These are phyloP conservation scores for Poecilia gillii DNA, from an alignment of 2,797 vertebrate genomes.

Conservation along the genomic window DNA sequence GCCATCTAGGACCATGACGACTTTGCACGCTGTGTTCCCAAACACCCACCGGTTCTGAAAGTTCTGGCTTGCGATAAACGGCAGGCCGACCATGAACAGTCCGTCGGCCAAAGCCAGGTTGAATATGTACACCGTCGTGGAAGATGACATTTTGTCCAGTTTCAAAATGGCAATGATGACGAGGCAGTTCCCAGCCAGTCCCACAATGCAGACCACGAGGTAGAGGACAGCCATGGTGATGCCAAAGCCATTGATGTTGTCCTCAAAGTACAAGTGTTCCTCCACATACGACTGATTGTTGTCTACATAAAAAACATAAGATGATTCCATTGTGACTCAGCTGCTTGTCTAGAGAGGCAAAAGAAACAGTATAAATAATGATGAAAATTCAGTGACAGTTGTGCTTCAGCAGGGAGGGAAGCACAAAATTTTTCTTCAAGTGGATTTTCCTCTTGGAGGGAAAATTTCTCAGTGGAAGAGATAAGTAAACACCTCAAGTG, in stretches of 20 bases:
- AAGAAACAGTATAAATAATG: neutral
- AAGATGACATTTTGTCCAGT: slow-evolving; percentile 78
- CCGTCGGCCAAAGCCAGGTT: slow-evolving; percentile 83
- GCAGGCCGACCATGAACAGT: slow-evolving; percentile 84
- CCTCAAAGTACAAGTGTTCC: slow-evolving; percentile 33
- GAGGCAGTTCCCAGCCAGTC: slow-evolving; percentile 77
- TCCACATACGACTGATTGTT: slow-evolving; percentile 52
- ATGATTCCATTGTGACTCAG: slow-evolving; percentile 72
- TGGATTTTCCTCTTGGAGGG: slow-evolving; percentile 12
- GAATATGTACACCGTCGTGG: slow-evolving; percentile 82
- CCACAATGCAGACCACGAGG: slow-evolving; percentile 75
- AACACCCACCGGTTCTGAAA: slow-evolving; percentile 79
- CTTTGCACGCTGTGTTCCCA: slow-evolving; percentile 75
- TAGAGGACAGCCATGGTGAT: slow-evolving; percentile 74
- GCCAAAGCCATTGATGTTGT: slow-evolving; percentile 53
- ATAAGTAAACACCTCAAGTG: slow-evolving; percentile 17
- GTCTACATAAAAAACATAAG: slow-evolving; percentile 30
- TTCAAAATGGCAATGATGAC: slow-evolving; percentile 77
- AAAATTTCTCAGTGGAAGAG: slow-evolving; percentile 12
- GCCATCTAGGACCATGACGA: slow-evolving; percentile 82
- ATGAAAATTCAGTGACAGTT: neutral
- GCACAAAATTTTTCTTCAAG: neutral
- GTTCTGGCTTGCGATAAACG: slow-evolving; percentile 81
- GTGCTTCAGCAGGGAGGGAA: neutral
- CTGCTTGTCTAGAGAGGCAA: slow-evolving; percentile 24